phyloP scores from a whole-genome alignment of 2,113 vertebrate genomes.

The Proterorhinus semilunaris region DNA sequence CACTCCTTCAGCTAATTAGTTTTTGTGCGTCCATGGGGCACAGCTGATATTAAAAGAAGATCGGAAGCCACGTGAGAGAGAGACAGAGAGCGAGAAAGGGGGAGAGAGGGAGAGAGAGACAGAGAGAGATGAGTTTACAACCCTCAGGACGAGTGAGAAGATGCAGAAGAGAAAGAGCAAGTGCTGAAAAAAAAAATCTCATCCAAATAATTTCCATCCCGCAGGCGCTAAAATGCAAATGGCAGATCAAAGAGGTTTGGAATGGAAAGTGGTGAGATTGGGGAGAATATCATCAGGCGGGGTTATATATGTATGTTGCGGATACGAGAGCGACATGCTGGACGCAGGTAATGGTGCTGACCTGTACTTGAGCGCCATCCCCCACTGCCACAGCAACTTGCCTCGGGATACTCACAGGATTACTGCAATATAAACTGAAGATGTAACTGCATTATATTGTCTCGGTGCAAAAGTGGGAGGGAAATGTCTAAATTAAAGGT shows the following conservation, averaged over 20 bases:
- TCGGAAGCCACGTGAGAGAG: conserved; percentile 34
- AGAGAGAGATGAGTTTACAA: conserved; percentile 58
- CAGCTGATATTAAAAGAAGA: conserved; percentile 63
- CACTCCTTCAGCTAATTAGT: conserved; percentile 55
- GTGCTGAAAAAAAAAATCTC: conserved; percentile 65
- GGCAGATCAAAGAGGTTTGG: conserved; percentile 80
- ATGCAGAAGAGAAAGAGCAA: conserved; percentile 66
- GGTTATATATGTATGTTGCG: conserved; percentile 70
- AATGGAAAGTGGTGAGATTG: conserved; percentile 74
- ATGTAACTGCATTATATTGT: conserved; percentile 16
- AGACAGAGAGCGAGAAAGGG: conserved; percentile 28
- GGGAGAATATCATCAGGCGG: conserved; percentile 75
- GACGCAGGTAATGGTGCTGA: conserved; percentile 67
- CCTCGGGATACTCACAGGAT: conserved; percentile 43
- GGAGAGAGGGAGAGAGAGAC: background rate
- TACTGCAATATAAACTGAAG: conserved; percentile 43
- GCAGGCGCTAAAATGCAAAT: conserved; percentile 80
- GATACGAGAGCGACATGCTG: conserved; percentile 65
- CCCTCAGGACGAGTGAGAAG: conserved; percentile 71
- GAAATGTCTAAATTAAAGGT: background rate
- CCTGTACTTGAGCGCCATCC: conserved; percentile 65
- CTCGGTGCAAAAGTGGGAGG: background rate
- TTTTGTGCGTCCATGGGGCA: conserved; percentile 61
- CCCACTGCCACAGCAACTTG: conserved; percentile 53
- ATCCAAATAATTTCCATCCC: conserved; percentile 81